Base-by-base conservation (phyloP, 2,113 vertebrate genomes). In the Cynocephalus volans region DNA sequence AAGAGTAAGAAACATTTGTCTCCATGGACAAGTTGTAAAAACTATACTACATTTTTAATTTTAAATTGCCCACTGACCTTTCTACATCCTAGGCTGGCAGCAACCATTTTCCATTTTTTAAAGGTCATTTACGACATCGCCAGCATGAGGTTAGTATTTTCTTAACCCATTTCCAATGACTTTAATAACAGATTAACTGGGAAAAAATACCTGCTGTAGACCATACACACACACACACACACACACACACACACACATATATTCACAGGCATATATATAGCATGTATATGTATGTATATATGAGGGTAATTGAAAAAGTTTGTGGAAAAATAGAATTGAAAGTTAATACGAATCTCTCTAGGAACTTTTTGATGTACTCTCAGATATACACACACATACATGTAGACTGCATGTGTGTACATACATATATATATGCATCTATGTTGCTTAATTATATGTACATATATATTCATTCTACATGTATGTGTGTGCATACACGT, bases 1-100 rank as follows among this genome's bases (percentile, higher is more conserved):
- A 92, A 85, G 10, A 3, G 0, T 67, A 93, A 90, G 52, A 97
- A 96, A 77, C 56, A 92, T 5, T 24, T 81, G 1, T 54, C 84
- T 97, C 26, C 76, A 94, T 70, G 24, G 73, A 28, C 14, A 97
- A 96, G 60, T n/a, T 95, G 2, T 85, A 80, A 91, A 97, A 97
- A 92, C 85, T 60, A 72, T 28, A 90, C 58, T 83, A 88, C 21
- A 6, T 65, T 94, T 97, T 93, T 72, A 62, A 96, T 93, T 96
- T 88, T 94, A 96, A 96, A 90, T 84, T 88, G 50, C 13, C 82
- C n/a, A 76, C 65, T 96, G 75, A 88, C 60, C 58, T 92, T 97
- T 96, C 54, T 97, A 93, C 93, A 72, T 89, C 33, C 28, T 89
- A 94, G 7, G 52, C 62, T 96, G 23, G 52, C 90, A 41, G 62